A percentile compares a stretch with the other conserved stretches of the same genome.
Conservation (phyloP, 2,113 vertebrate species). For the Odontesthes bonariensis region DNA sequence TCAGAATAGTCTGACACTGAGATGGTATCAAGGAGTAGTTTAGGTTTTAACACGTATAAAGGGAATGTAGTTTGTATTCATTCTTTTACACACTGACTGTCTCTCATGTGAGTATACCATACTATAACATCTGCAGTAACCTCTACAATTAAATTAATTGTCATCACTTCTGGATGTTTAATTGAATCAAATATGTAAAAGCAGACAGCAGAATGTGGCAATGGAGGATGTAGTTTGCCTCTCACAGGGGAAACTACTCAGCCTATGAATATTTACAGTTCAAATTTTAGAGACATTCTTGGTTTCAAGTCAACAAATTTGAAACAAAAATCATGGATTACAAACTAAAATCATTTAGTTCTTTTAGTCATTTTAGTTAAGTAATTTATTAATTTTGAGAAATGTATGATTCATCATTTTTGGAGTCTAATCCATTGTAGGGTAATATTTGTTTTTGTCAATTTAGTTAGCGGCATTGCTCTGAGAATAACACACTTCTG, state of each 20-base stretch:
- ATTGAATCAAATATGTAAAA: not conserved
- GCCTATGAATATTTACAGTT: not conserved
- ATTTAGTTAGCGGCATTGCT: not conserved
- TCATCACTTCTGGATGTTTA: not conserved
- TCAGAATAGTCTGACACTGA: not conserved
- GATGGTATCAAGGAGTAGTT: not conserved
- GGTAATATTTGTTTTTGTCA: too few relatives aligned
- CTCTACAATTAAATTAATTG: not conserved
- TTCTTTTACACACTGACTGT: slow-evolving; percentile 4
- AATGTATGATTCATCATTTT: too few relatives aligned
- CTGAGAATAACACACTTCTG: not conserved
- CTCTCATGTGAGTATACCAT: not conserved
- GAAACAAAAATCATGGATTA: not conserved
- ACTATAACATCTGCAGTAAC: not conserved
- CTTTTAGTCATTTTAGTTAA: too few relatives aligned
- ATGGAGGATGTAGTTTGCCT: not conserved
- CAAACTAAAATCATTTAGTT: not conserved
- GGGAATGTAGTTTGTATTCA: not conserved
- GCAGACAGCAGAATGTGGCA: not conserved
- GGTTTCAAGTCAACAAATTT: not conserved
- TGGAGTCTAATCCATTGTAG: too few relatives aligned
- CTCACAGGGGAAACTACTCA: not conserved
- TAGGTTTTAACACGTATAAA: not conserved
- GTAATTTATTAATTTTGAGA: too few relatives aligned
- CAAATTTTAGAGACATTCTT: not conserved